A percentile compares a stretch with the other conserved stretches of the same genome.
These are phyloP conservation scores for Phlogophora meticulosa DNA, from an alignment of 2,888 invertebrate species.

Conservation along the genomic window DNA sequence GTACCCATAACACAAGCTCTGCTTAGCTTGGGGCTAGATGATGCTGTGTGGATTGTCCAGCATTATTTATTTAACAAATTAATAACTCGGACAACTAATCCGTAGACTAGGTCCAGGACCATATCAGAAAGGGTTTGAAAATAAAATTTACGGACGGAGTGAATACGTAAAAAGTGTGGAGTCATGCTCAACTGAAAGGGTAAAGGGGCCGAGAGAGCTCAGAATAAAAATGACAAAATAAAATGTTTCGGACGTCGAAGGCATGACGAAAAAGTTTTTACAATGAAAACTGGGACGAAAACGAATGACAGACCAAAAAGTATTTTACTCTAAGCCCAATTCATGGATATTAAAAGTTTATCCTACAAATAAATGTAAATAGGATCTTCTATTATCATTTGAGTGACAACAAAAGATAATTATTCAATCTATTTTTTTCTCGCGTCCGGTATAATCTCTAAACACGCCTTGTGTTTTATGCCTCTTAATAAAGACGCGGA, in stretches of 20 bases:
- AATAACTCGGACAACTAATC: background rate
- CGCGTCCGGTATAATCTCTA: background rate
- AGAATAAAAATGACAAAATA: conserved; percentile 48
- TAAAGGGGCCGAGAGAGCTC: conserved; percentile 22
- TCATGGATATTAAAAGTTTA: conserved; percentile 22
- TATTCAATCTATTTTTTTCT: conserved; percentile 4
- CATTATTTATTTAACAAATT: background rate
- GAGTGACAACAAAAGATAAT: background rate
- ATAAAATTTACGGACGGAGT: conserved; percentile 34
- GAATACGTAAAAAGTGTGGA: conserved; percentile 43
- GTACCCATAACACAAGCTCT: too few species aligned
- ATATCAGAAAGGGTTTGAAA: conserved; percentile 19
- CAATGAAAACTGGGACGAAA: conserved; percentile 46
- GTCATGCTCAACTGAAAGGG: conserved; percentile 39
- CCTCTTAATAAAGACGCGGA: too few species aligned
- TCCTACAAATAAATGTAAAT: conserved; percentile 14
- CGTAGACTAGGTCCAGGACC: background rate
- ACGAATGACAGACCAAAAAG: conserved; percentile 22
- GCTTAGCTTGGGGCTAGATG: too few species aligned
- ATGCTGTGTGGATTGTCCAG: too few species aligned
- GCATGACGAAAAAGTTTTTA: conserved; percentile 50
- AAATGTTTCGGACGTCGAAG: conserved; percentile 44
- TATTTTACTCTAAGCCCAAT: conserved; percentile 12
- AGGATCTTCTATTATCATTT: conserved; percentile 11
- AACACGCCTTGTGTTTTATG: too few species aligned